These are phyloP conservation scores for Agrilus cyanescens DNA, from an alignment of 2,888 invertebrate species.

Conservation along the genomic window DNA sequence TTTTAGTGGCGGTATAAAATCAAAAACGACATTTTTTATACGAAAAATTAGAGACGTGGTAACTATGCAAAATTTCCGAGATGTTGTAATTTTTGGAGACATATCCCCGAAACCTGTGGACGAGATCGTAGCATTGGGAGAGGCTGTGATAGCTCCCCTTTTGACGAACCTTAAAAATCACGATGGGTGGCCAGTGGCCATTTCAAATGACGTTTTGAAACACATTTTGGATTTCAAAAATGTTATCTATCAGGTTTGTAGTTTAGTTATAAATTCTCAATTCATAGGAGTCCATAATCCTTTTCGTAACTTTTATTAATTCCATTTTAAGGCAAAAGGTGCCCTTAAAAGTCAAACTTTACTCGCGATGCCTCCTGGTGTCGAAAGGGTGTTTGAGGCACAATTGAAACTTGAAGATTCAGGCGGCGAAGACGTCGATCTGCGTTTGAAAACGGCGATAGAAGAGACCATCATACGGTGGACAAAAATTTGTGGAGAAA, in stretches of 20 bases:
- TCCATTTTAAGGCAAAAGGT: slow-evolving; percentile 47
- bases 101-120: slow-evolving; percentile 58
- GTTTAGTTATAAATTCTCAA: neutral
- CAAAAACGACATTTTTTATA: slow-evolving; percentile 68
- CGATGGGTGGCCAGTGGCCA: slow-evolving; percentile 60
- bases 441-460: slow-evolving; percentile 64
- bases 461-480: slow-evolving; percentile 83
- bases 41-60: slow-evolving; percentile 51
- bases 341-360: slow-evolving; percentile 77
- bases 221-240: slow-evolving; percentile 59
- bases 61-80: slow-evolving; percentile 44
- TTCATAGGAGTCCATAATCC: slow-evolving; percentile 4
- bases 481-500: slow-evolving; percentile 55
- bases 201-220: slow-evolving; percentile 56
- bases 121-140: slow-evolving; percentile 55
- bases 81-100: slow-evolving; percentile 54
- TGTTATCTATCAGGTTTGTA: slow-evolving; percentile 49
- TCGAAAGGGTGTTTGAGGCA: slow-evolving; percentile 53
- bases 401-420: slow-evolving; percentile 39
- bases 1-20: slow-evolving; percentile 49
- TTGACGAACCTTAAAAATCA: slow-evolving; percentile 60
- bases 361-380: slow-evolving; percentile 72
- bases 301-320: too few species aligned
- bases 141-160: slow-evolving; percentile 61
- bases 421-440: slow-evolving; percentile 47